Evolutionary conservation across 2,797 vertebrate genomes (phyloP).

Genomic region (Dallia pectoralis): DNA sequence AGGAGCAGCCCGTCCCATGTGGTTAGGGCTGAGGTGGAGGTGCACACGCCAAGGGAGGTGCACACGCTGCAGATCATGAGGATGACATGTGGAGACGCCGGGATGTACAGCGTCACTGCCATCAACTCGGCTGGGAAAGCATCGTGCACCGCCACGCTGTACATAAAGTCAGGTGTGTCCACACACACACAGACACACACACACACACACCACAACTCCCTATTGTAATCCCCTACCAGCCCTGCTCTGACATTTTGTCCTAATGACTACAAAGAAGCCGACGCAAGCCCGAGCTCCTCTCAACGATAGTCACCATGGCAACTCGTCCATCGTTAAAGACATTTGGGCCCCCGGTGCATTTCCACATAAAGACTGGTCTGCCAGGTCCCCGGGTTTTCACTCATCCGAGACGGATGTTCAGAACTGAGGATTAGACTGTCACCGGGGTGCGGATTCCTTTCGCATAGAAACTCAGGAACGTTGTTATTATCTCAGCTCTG

Average conservation of each 20-base stretch:
- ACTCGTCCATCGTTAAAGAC: conserved; percentile 62
- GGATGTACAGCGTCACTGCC: conserved; percentile 79
- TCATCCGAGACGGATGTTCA: conserved; percentile 25
- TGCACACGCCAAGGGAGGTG: conserved; percentile 74
- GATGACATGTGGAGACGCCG: conserved; percentile 70
- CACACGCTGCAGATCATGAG: conserved; percentile 81
- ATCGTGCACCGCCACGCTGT: conserved; percentile 77
- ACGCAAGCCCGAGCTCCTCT: conserved; percentile 39
- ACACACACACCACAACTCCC: background rate
- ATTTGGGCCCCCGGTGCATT: conserved; percentile 18
- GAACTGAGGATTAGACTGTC: background rate
- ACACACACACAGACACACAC: background rate
- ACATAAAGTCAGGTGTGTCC: conserved; percentile 79
- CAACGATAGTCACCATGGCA: conserved; percentile 60
- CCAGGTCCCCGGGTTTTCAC: conserved; percentile 38
- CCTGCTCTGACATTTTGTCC: conserved; percentile 54
- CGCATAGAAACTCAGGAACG: background rate
- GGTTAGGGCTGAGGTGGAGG: conserved; percentile 75
- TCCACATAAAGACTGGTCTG: conserved; percentile 30
- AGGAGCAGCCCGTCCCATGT: conserved; percentile 66
- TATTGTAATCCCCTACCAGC: conserved; percentile 50
- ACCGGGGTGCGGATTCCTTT: background rate
- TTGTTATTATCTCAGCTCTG: background rate
- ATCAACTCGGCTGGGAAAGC: conserved; percentile 77
- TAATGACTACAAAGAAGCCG: conserved; percentile 55